Evolutionary conservation across 2,113 vertebrate species (phyloP).

Genomic region (Panthera uncia): DNA sequence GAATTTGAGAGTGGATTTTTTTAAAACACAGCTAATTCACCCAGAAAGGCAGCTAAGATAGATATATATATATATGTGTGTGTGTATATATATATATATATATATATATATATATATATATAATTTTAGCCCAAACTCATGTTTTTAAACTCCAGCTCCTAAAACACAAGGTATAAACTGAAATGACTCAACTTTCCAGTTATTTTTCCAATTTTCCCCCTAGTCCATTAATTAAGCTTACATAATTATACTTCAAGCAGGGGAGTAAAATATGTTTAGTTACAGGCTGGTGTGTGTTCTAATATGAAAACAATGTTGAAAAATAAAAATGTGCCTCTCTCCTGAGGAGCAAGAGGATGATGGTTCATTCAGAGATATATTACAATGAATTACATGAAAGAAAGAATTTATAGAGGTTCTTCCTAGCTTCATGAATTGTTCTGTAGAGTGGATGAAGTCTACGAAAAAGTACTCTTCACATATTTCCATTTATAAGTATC

Average conservation of each 20-base stretch:
- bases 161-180: slow-evolving; percentile 74
- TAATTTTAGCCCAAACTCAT: slow-evolving; percentile 70
- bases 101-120: slow-evolving; percentile 9
- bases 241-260: slow-evolving; percentile 55
- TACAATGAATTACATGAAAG: slow-evolving; percentile 45
- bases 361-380: slow-evolving; percentile 58
- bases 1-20: slow-evolving; percentile 77
- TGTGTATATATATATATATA: not conserved
- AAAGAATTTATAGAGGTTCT: slow-evolving; percentile 62
- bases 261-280: slow-evolving; percentile 60
- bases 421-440: slow-evolving; percentile 66
- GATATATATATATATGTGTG: slow-evolving; percentile 57
- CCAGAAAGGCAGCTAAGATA: slow-evolving; percentile 75
- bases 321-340: slow-evolving; percentile 49
- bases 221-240: slow-evolving; percentile 66
- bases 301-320: slow-evolving; percentile 53
- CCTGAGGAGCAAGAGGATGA: slow-evolving; percentile 55
- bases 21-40: slow-evolving; percentile 63
- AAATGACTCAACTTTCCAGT: slow-evolving; percentile 73
- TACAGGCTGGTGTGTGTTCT: slow-evolving; percentile 19
- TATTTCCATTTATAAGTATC: slow-evolving; percentile 78
- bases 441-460: slow-evolving; percentile 67
- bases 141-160: slow-evolving; percentile 73
- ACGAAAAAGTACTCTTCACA: slow-evolving; percentile 68
- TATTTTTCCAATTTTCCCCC: slow-evolving; percentile 63